These are phyloP conservation scores for Monomorium pharaonis DNA, from an alignment of 1,140 invertebrate species.

Conservation along the genomic window DNA sequence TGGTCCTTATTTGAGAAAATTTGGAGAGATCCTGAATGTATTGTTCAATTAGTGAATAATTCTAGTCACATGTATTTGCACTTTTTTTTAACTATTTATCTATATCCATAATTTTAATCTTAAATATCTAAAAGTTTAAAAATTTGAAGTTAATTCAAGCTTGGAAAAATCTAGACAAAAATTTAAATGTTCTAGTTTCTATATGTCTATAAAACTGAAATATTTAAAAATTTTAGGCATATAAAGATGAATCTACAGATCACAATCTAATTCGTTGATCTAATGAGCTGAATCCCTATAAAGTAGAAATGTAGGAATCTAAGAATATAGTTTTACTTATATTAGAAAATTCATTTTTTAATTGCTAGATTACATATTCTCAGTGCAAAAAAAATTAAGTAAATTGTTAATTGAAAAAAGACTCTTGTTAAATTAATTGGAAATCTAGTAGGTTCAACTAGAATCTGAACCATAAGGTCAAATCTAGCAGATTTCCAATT, in stretches of 20 bases:
- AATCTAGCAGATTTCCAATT: too few species aligned
- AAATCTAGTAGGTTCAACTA: too few species aligned
- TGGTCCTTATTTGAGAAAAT: neutral
- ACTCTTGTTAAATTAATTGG: too few species aligned
- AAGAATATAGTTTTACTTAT: neutral
- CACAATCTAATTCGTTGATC: neutral
- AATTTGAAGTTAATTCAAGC: neutral
- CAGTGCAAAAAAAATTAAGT: conserved; percentile 2
- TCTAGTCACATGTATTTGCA: neutral
- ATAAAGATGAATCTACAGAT: neutral
- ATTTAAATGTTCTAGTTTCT: neutral
- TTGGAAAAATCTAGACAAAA: neutral
- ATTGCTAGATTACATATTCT: neutral
- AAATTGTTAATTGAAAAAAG: too few species aligned
- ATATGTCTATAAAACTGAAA: neutral
- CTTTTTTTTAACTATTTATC: neutral
- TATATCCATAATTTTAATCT: neutral
- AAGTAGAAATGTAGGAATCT: neutral
- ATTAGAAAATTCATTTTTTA: neutral
- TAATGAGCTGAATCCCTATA: neutral
- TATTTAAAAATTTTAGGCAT: neutral
- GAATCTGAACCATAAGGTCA: too few species aligned
- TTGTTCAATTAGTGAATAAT: neutral
- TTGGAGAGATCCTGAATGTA: neutral
- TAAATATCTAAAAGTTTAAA: neutral